Percentiles rank a stretch among this genome's conserved stretches.
phyloP scores from a whole-genome alignment of 1,140 invertebrate genomes.

The Saccostrea echinata region DNA sequence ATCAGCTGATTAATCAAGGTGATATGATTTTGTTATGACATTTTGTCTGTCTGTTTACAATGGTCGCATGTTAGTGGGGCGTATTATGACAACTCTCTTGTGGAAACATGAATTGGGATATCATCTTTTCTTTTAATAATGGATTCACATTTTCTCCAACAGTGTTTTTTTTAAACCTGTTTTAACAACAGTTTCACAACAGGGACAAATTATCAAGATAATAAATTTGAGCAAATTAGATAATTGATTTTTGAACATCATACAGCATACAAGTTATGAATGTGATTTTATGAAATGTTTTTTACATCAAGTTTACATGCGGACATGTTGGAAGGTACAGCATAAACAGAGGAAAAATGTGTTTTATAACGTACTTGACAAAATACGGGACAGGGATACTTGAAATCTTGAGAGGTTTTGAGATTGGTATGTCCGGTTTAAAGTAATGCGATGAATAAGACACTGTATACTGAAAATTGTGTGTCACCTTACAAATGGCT shows the following conservation, averaged over 20 bases:
- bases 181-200: too few relatives aligned
- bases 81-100: neutral
- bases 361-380: neutral
- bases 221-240: too few relatives aligned
- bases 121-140: neutral
- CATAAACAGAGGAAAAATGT: neutral
- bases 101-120: neutral
- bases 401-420: neutral
- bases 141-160: too few relatives aligned
- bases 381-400: neutral
- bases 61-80: neutral
- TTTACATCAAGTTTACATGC: too few relatives aligned
- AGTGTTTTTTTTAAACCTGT: too few relatives aligned
- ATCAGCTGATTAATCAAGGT: conserved; percentile 3
- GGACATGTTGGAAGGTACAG: neutral
- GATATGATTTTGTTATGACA: conserved; percentile 12
- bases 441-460: neutral
- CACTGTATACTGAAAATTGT: neutral
- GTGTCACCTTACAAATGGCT: neutral
- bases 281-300: too few relatives aligned
- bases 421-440: conserved; percentile 25
- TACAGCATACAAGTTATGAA: too few relatives aligned
- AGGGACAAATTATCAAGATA: too few relatives aligned
- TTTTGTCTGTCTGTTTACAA: neutral
- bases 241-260: too few relatives aligned